Evolutionary conservation across 2,888 invertebrate species (phyloP).

Genomic region (Andricus curvator): DNA sequence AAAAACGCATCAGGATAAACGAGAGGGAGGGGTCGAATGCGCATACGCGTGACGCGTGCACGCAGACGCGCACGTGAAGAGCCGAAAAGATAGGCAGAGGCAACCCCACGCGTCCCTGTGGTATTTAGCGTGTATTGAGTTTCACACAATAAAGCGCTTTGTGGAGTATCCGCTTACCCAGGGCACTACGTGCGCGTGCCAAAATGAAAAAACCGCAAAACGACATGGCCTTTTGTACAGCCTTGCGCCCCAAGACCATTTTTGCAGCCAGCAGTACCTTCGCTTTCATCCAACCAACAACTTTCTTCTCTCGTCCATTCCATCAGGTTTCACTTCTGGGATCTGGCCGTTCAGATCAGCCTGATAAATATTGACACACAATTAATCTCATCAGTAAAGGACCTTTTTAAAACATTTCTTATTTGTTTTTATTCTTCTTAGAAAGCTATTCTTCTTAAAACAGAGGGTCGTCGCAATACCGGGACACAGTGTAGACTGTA

Average conservation of each 20-base stretch:
- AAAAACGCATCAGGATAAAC: constrained; percentile 25
- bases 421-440: neutral
- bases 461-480: neutral
- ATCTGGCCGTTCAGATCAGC: neutral
- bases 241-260: constrained; percentile 47
- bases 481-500: neutral
- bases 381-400: neutral
- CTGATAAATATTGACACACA: neutral
- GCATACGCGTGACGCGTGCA: constrained; percentile 41
- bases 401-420: neutral
- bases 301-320: constrained; percentile 7
- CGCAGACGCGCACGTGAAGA: constrained; percentile 31
- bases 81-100: constrained; percentile 12
- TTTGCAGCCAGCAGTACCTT: constrained; percentile 18
- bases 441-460: neutral
- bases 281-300: neutral
- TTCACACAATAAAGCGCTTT: constrained; percentile 77
- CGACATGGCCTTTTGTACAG: constrained; percentile 60
- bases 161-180: constrained; percentile 75
- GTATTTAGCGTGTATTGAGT: constrained; percentile 71
- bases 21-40: constrained; percentile 34
- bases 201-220: constrained; percentile 75
- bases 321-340: constrained; percentile 7
- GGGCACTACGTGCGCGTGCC: constrained; percentile 71
- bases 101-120: constrained; percentile 52